Base-by-base conservation (phyloP, 2,888 invertebrate genomes). In the Sinelater perroti region DNA sequence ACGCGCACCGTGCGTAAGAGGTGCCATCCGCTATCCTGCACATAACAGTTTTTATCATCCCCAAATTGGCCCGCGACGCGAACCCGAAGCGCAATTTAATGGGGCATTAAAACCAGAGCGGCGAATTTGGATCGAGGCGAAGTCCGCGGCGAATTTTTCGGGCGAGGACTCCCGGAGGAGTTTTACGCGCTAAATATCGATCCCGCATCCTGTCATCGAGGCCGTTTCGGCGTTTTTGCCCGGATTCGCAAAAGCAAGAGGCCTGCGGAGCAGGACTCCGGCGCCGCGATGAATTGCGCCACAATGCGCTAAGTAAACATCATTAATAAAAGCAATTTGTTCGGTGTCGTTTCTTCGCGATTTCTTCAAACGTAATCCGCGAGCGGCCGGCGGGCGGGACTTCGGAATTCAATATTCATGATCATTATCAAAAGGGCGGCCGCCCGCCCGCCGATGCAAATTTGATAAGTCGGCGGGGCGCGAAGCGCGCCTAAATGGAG, bases 101-200 rank as follows among this genome's bases (percentile, higher is more conserved):
- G 49, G 2, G 26, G 33, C 53, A 45, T 53, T 53, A 53, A 45
- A 45, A 53, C 45, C 36, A 53, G 45, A 45, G 53, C 42, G 20
- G 50, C 49, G 49, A 56, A 51, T 56, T 56, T 51, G 42, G 46
- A 58, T 58, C 53, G 53, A 56, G 53, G 57, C 50, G 54, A 58
- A 58, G 54, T 42, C 53, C 53, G 40, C 52, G 47, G 52, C 47
- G 52, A 53, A 58, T 58, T 54, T 54, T 58, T 58, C 53, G 54
- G 50, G 53, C 54, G 53, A 44, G 46, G 47, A 49, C 38, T 54
- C 58, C 45, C 58, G 24, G 45, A 54, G 42, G 58, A 58, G 58
- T 53, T 76, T 94, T 91, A 78, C 95, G 95, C 58, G 66, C 63
- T 67, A 68, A 70, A 70, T 69, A 70, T 70, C 68, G 70, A 70